Base-by-base conservation (phyloP, 2,888 invertebrate species). In the Cosmopolites sordidus region DNA sequence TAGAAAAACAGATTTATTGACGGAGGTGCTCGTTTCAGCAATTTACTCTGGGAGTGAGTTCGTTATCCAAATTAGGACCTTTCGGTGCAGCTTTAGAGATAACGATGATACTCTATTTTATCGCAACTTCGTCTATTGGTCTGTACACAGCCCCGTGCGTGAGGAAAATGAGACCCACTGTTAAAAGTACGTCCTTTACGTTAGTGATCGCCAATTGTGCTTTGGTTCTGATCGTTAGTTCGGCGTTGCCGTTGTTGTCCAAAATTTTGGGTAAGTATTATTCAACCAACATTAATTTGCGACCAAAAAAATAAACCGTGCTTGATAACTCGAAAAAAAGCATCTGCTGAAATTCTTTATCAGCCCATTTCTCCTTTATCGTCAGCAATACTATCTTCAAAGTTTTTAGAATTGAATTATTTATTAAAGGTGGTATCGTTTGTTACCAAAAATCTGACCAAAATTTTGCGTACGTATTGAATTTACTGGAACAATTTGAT, bases 181-280 rank as follows among this genome's bases (percentile, higher is more conserved):
- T 80, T 55, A 81, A 83, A 60, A 84, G 86, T 69, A 98, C 98
- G 11, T 92, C 97, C 11, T 87, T 98, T 70, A 84, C 91, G 48
- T 85, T 92, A 64, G 83, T 99, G 58, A 96, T 98, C 62, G 87
- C 87, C 54, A 94, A 97, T 74, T 95, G 95, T 74, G 89, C 89
- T 48, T 79, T 96, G 54, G 79, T 97, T 59, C 81, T 99, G 40
- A 86, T 96, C 55, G 83, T 98, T 62, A 94, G 94, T 69, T 97
- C 97, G 18, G 99, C 99, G 38, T 79, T 99, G 68, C 99, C 99
- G 40, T 82, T 99, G 57, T 82, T 98, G 51, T 91, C 94, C 51
- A 87, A 96, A 76, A 97, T 94, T 72, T 77, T 98, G 69, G 98
- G 97, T 92, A 70, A 73, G 73, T 72, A 14, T n/a, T 22, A 22